These are phyloP conservation scores for Hemicordylus capensis DNA, from an alignment of 2,113 vertebrate genomes.

Conservation along the genomic window DNA sequence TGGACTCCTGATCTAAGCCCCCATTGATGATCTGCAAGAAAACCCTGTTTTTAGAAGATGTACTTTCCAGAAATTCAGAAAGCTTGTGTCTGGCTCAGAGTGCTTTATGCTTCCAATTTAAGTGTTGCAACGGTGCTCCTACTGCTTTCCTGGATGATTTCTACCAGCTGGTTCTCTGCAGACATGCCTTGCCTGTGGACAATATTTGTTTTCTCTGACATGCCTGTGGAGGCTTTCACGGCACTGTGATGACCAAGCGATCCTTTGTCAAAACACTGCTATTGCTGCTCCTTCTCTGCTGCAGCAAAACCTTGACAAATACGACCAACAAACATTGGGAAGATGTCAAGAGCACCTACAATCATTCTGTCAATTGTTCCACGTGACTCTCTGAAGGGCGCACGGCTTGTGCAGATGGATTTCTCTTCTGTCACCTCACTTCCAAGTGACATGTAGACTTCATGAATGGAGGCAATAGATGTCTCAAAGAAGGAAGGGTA, in stretches of 20 bases:
- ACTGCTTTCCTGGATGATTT: background rate
- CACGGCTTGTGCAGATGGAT: background rate
- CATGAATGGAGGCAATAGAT: background rate
- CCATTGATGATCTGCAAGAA: too few relatives aligned
- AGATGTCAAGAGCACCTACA: background rate
- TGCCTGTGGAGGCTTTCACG: conserved; percentile 1
- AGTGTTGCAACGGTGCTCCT: background rate
- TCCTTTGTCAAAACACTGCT: conserved; percentile 30
- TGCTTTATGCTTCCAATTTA: background rate
- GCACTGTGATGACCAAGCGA: background rate
- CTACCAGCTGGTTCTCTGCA: background rate
- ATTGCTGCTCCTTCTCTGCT: conserved; percentile 37
- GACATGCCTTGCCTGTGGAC: background rate
- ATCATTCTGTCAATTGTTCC: conserved; percentile 20
- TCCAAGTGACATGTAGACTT: background rate
- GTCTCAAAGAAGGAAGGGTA: background rate
- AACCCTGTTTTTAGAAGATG: background rate
- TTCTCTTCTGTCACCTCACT: conserved; percentile 11
- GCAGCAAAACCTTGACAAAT: conserved; percentile 41
- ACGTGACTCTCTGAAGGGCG: conserved; percentile 22
- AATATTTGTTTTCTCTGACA: conserved; percentile 9
- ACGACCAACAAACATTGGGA: conserved; percentile 38
- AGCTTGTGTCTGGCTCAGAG: background rate
- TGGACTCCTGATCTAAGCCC: background rate
- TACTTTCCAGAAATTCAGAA: background rate